A percentile compares a stretch with the other conserved stretches of the same genome.
Conservation (phyloP, 2,113 vertebrate genomes). For the Crotalus tigris region DNA sequence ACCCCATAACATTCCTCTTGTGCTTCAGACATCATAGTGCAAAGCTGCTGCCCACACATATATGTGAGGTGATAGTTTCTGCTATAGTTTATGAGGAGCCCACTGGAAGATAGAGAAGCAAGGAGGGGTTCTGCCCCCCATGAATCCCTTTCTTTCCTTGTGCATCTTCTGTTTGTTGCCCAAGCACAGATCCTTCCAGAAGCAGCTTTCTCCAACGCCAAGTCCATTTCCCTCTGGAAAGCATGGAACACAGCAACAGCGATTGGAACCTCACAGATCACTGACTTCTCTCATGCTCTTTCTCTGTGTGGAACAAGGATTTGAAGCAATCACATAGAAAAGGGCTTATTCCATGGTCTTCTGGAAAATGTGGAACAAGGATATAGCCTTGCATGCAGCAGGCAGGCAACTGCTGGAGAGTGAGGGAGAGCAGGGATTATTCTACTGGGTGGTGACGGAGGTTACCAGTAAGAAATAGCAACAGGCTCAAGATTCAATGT, state of each 20-base stretch:
- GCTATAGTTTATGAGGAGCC: neutral
- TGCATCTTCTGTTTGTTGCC: neutral
- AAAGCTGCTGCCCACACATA: neutral
- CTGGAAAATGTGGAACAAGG: neutral
- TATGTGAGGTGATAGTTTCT: neutral
- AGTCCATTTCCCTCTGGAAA: neutral
- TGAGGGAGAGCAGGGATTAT: neutral
- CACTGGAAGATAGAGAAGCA: neutral
- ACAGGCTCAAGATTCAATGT: neutral
- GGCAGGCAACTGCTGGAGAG: neutral
- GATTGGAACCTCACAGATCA: neutral
- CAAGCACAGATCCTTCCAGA: neutral
- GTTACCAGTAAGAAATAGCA: neutral
- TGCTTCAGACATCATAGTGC: neutral
- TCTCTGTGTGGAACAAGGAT: neutral
- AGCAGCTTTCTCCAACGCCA: neutral
- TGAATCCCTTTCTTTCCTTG: neutral
- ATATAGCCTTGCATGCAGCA: neutral
- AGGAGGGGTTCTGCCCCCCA: neutral
- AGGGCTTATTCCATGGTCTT: neutral
- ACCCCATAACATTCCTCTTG: neutral
- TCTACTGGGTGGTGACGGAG: neutral
- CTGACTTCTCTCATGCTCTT: neutral
- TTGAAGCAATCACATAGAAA: neutral
- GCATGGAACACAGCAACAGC: neutral